These are phyloP conservation scores for Hemitrygon akajei DNA, from an alignment of 2,797 vertebrate genomes.

Conservation along the genomic window DNA sequence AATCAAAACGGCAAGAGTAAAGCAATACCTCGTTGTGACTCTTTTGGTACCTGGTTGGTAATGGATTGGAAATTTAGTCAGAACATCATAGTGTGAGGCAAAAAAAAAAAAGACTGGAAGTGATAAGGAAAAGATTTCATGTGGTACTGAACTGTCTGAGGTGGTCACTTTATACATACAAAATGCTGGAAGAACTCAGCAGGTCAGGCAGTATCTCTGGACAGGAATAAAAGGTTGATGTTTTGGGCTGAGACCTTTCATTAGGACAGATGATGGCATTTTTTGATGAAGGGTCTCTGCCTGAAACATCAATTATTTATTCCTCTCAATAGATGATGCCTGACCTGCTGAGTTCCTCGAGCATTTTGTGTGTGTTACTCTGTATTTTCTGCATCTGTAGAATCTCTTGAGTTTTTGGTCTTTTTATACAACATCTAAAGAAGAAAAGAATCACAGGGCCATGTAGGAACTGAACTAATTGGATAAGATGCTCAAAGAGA, in stretches of 20 bases:
- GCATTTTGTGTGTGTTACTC: too few relatives aligned
- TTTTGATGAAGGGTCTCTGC: too few relatives aligned
- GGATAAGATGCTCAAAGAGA: background rate
- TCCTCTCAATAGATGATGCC: too few relatives aligned
- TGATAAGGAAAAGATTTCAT: background rate
- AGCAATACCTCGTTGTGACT: background rate
- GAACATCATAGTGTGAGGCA: background rate
- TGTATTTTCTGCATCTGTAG: too few relatives aligned
- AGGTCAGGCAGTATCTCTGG: too few relatives aligned
- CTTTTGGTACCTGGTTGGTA: background rate
- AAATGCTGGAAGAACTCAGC: too few relatives aligned
- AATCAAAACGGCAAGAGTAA: background rate
- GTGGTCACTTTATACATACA: background rate
- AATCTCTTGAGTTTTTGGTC: too few relatives aligned
- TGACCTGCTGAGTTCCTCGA: too few relatives aligned
- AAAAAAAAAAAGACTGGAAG: background rate
- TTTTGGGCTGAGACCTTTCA: too few relatives aligned
- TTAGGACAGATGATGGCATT: too few relatives aligned
- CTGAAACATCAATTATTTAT: too few relatives aligned
- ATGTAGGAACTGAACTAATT: background rate
- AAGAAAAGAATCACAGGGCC: background rate
- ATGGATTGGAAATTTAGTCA: slow-evolving; percentile 5
- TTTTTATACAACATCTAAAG: background rate
- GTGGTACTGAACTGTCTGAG: background rate
- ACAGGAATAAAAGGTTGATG: too few relatives aligned